phyloP scores from a whole-genome alignment of 2,797 vertebrate genomes.

The Micromesistius poutassou region DNA sequence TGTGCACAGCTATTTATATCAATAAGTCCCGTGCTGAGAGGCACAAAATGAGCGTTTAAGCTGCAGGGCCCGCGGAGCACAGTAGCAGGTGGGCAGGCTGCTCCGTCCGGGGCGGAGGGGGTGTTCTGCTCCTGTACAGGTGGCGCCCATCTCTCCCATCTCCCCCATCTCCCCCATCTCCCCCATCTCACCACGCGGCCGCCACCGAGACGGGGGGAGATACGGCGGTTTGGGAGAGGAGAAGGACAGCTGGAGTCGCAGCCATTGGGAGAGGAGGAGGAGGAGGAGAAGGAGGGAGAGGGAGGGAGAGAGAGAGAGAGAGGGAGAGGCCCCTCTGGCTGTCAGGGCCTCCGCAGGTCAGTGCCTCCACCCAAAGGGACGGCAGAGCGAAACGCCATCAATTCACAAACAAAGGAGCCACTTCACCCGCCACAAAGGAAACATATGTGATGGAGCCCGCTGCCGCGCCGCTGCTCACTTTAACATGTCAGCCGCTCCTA shows the following conservation, averaged over 20 bases:
- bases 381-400: slow-evolving; percentile 80
- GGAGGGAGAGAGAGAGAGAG: slow-evolving; percentile 52
- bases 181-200: no score
- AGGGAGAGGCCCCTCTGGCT: slow-evolving; percentile 69
- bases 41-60: slow-evolving; percentile 86
- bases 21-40: slow-evolving; percentile 86
- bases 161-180: no score
- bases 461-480: slow-evolving; percentile 74
- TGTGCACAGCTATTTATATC: slow-evolving; percentile 85
- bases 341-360: slow-evolving; percentile 79
- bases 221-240: slow-evolving; percentile 45
- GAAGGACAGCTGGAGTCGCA: slow-evolving; percentile 70
- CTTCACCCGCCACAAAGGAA: slow-evolving; percentile 77
- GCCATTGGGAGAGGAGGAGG: slow-evolving; percentile 43
- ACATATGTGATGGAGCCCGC: slow-evolving; percentile 79
- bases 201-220: background rate
- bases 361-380: slow-evolving; percentile 78
- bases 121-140: slow-evolving; percentile 74
- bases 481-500: slow-evolving; percentile 79
- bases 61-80: slow-evolving; percentile 76
- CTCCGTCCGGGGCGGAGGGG: slow-evolving; percentile 61
- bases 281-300: background rate
- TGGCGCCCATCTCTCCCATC: slow-evolving; percentile 54
- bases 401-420: slow-evolving; percentile 83
- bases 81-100: slow-evolving; percentile 76